Evolutionary conservation across 2,113 vertebrate species (phyloP), one percentile per base, ranked within the genome.

Genomic region (Helogale parvula): DNA sequence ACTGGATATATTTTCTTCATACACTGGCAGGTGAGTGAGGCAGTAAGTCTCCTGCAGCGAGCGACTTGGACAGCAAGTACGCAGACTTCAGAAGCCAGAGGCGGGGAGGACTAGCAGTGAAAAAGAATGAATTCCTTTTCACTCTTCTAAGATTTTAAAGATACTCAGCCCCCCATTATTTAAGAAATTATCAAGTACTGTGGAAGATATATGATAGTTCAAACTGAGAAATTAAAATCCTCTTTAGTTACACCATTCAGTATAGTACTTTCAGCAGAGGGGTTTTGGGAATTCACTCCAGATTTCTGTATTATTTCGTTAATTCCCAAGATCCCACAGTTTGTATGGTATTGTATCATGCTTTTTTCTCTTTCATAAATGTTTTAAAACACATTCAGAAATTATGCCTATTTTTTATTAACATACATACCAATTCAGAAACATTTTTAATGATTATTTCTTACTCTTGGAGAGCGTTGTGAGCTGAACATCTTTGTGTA

Each of bases 1-100:
- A 17, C 87, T 98, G 87, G 98, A 99, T 92, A 60, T 98, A 95
- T 98, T 98, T 91, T 80, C 98, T 97, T 98, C 98, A 33, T 98
- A 98, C 13, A 12, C 69, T 93, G 97, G 95, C 88, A 98, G 98
- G 99, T 99, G 94, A 99, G 96, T 98, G 54, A 96, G 57, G 47
- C 21, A 71, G 45, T 71, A 79, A 82, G 12, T 79, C 9, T 68
- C 16, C 13, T 66, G 29, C 29, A 90, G 4, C 50, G 63, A 92
- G 45, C 77, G 29, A 91, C 16, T 54, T 1, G 66, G 47, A 65
- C 0, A 90, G 23, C 16, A 41, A 17, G 74, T 89, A 9, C 19
- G 29, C 57, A 69, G 41, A 87, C 45, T 90, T 88, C 60, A 60
- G 47, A 96, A 79, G 72, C 9, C 66, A 90, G 14, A 77, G 23